Evolutionary conservation across 2,888 invertebrate species (phyloP), one percentile per base, ranked within the genome.

Genomic region (Drosophila gaucha): DNA sequence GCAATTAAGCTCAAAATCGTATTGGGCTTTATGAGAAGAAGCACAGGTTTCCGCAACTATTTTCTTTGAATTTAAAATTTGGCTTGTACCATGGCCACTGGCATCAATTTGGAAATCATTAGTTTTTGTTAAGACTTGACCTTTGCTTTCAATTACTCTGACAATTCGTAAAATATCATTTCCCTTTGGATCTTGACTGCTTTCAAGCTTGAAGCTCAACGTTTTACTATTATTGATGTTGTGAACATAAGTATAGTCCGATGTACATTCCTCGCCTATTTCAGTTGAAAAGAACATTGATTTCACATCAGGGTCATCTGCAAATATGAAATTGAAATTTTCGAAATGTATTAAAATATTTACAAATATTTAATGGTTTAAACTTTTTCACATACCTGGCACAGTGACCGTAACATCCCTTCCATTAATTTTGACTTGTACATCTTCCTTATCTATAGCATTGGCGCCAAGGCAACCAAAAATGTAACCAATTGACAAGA

Each of bases 241-340:
- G n/a, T n/a, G n/a, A n/a, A 22, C 5, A n/a, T 39, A 58, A 0
- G 3, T 41, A 8, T 54, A 54, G 6, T 35, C 22, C 8, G 28
- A 2, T 9, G 8, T 14, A 28, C 69, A 69, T 1, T 16, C 9
- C 4, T 49, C 30, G 2, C 1, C 12, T 1, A 28, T 6, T 30
- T 62, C 38, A n/a, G 43, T 43, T 9, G 35, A 49, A 6, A 68
- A 39, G n/a, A 63, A 68, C 6, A 49, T 16, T n/a, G 68, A 49
- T 9, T 33, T 56, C 2, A 63, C 10, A 2, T 49, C n/a, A 4
- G 59, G 31, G 46, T 55, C 24, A 39, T 44, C 68, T 69, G 28
- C 1, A 4, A 38, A 24, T 36, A 9, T n/a, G 1, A 28, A 55
- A 18, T 16, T 14, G 18, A 9, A 6, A n/a, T 1, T n/a, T 2